Percentiles rank a stretch among this genome's conserved stretches.
phyloP scores from a whole-genome alignment of 2,113 vertebrate genomes.

The Prunella fulvescens region DNA sequence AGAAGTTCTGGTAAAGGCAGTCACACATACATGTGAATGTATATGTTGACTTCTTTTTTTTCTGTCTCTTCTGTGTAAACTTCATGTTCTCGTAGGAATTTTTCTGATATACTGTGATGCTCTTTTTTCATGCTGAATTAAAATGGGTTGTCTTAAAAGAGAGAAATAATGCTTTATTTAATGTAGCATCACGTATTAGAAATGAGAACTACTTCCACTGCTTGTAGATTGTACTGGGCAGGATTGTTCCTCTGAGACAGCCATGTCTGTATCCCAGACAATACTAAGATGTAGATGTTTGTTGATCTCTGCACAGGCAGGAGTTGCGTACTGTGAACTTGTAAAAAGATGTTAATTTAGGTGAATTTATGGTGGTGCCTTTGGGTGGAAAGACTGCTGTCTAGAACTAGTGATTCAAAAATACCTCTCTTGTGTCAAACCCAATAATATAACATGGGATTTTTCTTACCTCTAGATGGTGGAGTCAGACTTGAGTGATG shows the following conservation, averaged over 20 bases:
- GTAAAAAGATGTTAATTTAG: background rate
- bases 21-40: background rate
- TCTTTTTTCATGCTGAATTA: background rate
- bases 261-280: background rate
- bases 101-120: background rate
- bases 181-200: background rate
- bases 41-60: background rate
- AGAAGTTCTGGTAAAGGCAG: slow-evolving; percentile 56
- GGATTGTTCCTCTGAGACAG: background rate
- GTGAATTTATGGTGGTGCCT: background rate
- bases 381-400: background rate
- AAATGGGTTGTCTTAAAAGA: background rate
- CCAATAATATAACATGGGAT: background rate
- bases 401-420: background rate
- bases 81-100: background rate
- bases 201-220: background rate
- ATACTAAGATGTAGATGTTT: background rate
- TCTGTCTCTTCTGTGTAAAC: background rate
- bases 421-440: background rate
- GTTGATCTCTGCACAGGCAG: background rate
- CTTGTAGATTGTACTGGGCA: background rate
- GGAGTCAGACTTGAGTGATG: slow-evolving; percentile 71
- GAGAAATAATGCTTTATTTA: background rate
- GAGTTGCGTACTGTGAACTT: background rate
- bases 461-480: slow-evolving; percentile 49